phyloP scores from a whole-genome alignment of 2,888 invertebrate species.

The Clusia tigrina region DNA sequence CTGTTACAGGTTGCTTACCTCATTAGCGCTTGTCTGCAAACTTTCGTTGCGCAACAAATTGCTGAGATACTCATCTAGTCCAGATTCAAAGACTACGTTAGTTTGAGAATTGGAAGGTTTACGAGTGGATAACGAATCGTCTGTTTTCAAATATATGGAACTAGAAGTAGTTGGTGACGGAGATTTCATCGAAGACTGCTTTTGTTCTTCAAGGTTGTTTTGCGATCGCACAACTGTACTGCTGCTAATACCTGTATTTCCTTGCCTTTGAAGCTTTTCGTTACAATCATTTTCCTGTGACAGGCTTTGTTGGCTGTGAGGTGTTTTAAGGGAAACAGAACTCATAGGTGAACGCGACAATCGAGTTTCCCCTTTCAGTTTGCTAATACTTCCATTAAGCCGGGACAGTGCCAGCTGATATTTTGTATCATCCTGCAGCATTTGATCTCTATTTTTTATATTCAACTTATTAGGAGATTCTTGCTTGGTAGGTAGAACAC shows the following conservation, averaged over 20 bases:
- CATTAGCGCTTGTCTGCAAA: conserved; percentile 42
- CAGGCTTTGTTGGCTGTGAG: neutral
- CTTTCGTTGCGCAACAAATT: conserved; percentile 52
- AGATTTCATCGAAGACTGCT: too few relatives aligned
- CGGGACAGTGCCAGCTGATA: conserved; percentile 52
- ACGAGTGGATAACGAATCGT: neutral
- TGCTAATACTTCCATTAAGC: conserved; percentile 52
- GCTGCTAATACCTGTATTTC: too few relatives aligned
- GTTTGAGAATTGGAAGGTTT: too few relatives aligned
- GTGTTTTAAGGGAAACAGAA: conserved; percentile 21
- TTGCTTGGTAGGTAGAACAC: too few relatives aligned
- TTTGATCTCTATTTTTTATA: conserved; percentile 50
- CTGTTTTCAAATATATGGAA: neutral
- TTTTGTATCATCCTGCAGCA: conserved; percentile 43
- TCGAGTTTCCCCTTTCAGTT: conserved; percentile 36
- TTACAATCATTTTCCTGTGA: neutral
- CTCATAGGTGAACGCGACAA: conserved; percentile 35
- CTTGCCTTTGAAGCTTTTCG: too few relatives aligned
- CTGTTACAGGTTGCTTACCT: too few relatives aligned
- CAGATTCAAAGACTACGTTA: conserved; percentile 52
- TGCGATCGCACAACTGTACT: too few relatives aligned
- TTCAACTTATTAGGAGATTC: conserved; percentile 40
- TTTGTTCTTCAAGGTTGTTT: too few relatives aligned
- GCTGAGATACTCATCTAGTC: conserved; percentile 49
- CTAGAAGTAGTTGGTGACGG: neutral